These are phyloP conservation scores for Drosophila fungiperda DNA, from an alignment of 2,888 invertebrate genomes.

Conservation along the genomic window DNA sequence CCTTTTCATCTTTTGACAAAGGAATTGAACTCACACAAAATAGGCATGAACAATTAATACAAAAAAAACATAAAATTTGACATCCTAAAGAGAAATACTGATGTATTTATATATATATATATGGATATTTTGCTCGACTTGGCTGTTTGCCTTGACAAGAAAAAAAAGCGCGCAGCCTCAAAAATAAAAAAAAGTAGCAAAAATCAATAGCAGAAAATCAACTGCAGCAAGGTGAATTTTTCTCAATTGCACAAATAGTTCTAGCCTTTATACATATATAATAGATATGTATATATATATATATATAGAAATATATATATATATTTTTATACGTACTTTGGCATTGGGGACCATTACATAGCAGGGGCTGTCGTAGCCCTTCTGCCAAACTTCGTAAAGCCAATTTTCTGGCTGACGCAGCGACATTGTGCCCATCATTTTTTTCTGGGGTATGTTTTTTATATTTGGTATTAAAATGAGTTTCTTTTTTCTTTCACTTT, in stretches of 20 bases:
- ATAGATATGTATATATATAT: slow-evolving; percentile 8
- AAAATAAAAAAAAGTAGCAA: slow-evolving; percentile 37
- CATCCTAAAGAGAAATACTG: neutral
- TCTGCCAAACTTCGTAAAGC: slow-evolving; percentile 89
- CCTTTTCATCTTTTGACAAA: slow-evolving; percentile 14
- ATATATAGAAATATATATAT: neutral
- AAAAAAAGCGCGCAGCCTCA: slow-evolving; percentile 63
- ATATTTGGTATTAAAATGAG: slow-evolving; percentile 7
- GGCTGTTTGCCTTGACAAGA: slow-evolving; percentile 25
- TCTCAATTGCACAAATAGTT: slow-evolving; percentile 9
- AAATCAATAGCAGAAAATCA: slow-evolving; percentile 47
- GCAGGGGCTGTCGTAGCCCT: slow-evolving; percentile 88
- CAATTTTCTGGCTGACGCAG: slow-evolving; percentile 86
- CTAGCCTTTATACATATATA: neutral
- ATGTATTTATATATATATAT: neutral
- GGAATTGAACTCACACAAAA: slow-evolving; percentile 13
- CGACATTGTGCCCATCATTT: slow-evolving; percentile 84
- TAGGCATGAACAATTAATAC: neutral
- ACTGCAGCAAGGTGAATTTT: slow-evolving; percentile 52
- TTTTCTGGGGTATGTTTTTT: slow-evolving; percentile 28
- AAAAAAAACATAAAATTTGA: slow-evolving; percentile 6
- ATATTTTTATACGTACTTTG: slow-evolving; percentile 86
- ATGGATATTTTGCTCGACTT: slow-evolving; percentile 8
- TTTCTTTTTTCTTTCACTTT: slow-evolving; percentile 20
- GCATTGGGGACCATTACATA: slow-evolving; percentile 90